phyloP scores from a whole-genome alignment of 1,140 invertebrate genomes.

The Drosophila santomea region DNA sequence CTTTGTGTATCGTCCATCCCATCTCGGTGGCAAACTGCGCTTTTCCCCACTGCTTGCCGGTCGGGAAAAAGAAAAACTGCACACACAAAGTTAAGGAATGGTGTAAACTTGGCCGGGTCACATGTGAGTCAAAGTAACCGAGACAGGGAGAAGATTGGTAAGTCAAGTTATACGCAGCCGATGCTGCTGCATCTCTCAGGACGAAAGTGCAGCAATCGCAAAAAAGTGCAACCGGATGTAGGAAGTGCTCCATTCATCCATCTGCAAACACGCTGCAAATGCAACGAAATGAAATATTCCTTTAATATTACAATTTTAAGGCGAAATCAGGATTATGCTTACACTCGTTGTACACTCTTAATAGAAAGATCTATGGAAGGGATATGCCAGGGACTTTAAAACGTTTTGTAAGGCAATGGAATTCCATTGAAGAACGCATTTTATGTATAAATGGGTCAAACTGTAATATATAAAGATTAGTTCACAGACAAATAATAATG shows the following conservation, averaged over 20 bases:
- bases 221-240: constrained; percentile 59
- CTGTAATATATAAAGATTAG: too few relatives aligned
- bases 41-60: neutral
- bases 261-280: constrained; percentile 68
- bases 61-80: constrained; percentile 5
- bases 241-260: constrained; percentile 83
- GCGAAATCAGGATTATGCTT: constrained; percentile 29
- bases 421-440: too few relatives aligned
- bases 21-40: constrained; percentile 32
- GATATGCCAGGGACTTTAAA: too few relatives aligned
- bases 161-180: constrained; percentile 51
- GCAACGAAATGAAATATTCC: constrained; percentile 73
- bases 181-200: constrained; percentile 61
- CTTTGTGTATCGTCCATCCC: constrained; percentile 47
- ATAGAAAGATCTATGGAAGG: neutral
- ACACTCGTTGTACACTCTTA: constrained; percentile 22
- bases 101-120: constrained; percentile 46
- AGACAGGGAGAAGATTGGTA: constrained; percentile 25
- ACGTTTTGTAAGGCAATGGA: too few relatives aligned
- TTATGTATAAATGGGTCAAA: too few relatives aligned
- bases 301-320: constrained; percentile 78
- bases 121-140: constrained; percentile 61
- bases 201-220: constrained; percentile 71
- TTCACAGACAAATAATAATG: neutral
- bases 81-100: constrained; percentile 21